Base-by-base conservation (phyloP, 1,140 invertebrate genomes). In the Leptinotarsa texana region DNA sequence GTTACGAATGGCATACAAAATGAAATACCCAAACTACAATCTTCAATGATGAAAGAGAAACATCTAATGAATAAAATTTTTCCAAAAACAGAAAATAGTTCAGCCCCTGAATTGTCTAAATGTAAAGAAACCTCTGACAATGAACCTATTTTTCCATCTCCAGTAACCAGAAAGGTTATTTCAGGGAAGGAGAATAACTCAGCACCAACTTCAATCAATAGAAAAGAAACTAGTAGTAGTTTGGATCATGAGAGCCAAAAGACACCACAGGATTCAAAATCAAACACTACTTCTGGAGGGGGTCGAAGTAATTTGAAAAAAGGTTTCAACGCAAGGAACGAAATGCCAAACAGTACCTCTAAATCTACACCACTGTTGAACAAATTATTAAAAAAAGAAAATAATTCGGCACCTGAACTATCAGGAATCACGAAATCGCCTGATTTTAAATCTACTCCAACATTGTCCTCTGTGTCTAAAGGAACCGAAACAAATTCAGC, bases 111-210 rank as follows among this genome's bases (percentile, higher is more conserved):
- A 57, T 15, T 15, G 3, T 57, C 15, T 5, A 57, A 57, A 18
- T 8, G 13, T 27, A 42, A 72, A 69, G 18, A 61, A 73, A 47
- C 69, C 69, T 42, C 65, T 76, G n/a, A 21, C 49, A 18, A 72
- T 8, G 6, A 57, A 57, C n/a, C 17, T 57, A 42, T 42, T 42
- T 15, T 8, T n/a, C 17, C 51, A 17, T 57, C 51, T 57, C 51
- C 51, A 57, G 51, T n/a, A 57, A 57, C 13, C 51, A 57, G n/a
- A 3, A 57, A 73, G 63, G 63, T 57, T 49, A 6, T 69, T 1
- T 76, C 70, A 13, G 63, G 63, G 4, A 73, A 67, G 24, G 24
- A 72, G 21, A 27, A 68, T 8, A 66, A 49, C 13, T 27, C 33
- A 49, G 51, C 13, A 0, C 51, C 51, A 17, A 57, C 51, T 57